Percentiles rank a stretch among this genome's conserved stretches.
Conservation (phyloP, 1,140 invertebrate genomes). For the Drosophila mauritiana region DNA sequence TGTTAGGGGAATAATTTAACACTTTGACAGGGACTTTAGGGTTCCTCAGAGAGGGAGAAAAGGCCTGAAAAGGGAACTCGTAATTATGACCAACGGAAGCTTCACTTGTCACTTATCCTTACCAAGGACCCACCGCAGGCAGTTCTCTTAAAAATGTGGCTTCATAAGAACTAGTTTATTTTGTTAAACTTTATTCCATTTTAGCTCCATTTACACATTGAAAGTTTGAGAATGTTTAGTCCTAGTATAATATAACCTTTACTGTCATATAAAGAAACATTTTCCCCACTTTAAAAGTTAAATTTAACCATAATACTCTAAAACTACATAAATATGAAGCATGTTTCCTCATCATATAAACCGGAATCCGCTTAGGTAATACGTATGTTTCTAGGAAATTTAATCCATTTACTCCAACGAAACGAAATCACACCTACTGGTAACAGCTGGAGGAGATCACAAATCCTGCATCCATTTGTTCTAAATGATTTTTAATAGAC, state of each 20-base stretch:
- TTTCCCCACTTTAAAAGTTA: no score
- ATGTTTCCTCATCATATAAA: not conserved
- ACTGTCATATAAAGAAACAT: no score
- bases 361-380: not conserved
- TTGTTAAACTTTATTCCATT: not conserved
- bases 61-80: constrained; percentile 1
- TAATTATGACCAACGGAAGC: constrained; percentile 72
- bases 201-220: not conserved
- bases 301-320: no score
- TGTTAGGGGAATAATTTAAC: constrained; percentile 59
- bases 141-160: not conserved
- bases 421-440: constrained; percentile 44
- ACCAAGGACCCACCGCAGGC: constrained; percentile 54
- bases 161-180: not conserved
- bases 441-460: constrained; percentile 10
- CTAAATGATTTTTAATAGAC: constrained; percentile 81
- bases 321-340: no score
- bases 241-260: no score
- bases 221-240: not conserved
- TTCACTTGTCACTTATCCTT: constrained; percentile 54
- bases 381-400: constrained; percentile 5
- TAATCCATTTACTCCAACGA: constrained; percentile 24
- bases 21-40: constrained; percentile 33
- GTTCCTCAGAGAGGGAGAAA: constrained; percentile 2
- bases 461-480: constrained; percentile 59